Evolutionary conservation across 2,888 invertebrate genomes (phyloP).

Genomic region (Elysia crispata): DNA sequence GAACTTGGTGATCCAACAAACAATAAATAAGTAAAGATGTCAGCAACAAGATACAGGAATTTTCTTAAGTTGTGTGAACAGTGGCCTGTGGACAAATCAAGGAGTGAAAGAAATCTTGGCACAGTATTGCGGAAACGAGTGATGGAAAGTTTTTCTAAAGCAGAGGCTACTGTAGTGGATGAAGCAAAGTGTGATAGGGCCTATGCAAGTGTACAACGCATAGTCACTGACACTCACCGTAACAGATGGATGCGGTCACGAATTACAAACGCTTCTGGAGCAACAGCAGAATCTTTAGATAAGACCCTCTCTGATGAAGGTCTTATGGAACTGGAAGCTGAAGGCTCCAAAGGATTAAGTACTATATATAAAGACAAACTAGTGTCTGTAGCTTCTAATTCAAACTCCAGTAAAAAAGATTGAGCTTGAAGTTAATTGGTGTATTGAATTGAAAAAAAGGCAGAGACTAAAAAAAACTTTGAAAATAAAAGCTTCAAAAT

Average conservation of each 20-base stretch:
- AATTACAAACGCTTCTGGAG: conserved; percentile 22
- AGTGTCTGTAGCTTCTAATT: neutral
- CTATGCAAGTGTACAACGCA: conserved; percentile 34
- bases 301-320: conserved; percentile 26
- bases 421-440: too few species aligned
- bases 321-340: neutral
- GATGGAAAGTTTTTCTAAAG: conserved; percentile 26
- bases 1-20: too few species aligned
- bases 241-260: conserved; percentile 19
- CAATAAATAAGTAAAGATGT: conserved; percentile 1
- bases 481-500: too few species aligned
- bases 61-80: conserved; percentile 29
- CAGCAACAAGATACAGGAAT: conserved; percentile 31
- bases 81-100: conserved; percentile 42
- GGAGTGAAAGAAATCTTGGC: conserved; percentile 31
- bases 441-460: too few species aligned
- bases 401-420: neutral
- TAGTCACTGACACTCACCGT: conserved; percentile 23
- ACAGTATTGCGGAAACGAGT: conserved; percentile 29
- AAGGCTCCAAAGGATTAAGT: neutral
- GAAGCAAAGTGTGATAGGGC: conserved; percentile 31
- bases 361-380: conserved; percentile 2
- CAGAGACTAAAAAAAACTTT: too few species aligned
- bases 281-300: neutral
- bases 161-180: conserved; percentile 29